Conservation (phyloP, 2,797 vertebrate species). For the Pseudochirops corinnae region DNA sequence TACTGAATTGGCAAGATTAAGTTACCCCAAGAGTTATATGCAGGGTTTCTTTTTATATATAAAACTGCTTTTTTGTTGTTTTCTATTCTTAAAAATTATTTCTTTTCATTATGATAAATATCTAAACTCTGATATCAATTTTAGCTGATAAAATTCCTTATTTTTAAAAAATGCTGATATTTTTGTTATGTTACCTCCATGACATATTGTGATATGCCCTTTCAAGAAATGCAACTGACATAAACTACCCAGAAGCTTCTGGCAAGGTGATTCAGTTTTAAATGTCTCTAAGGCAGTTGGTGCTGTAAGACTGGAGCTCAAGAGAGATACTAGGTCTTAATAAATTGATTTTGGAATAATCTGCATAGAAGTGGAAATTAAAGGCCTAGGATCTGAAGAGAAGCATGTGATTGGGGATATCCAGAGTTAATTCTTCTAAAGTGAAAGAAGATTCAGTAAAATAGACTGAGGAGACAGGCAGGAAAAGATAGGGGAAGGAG, state of each 20-base stretch:
- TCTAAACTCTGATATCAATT: neutral
- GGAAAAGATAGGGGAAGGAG: too few species aligned
- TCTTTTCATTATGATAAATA: neutral
- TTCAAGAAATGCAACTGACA: neutral
- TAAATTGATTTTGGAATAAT: too few species aligned
- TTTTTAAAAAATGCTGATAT: neutral
- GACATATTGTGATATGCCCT: neutral
- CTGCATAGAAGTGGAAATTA: too few species aligned
- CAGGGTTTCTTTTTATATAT: accelerated
- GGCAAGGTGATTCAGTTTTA: too few species aligned
- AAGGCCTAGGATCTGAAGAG: too few species aligned
- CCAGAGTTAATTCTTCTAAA: too few species aligned
- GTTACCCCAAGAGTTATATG: neutral
- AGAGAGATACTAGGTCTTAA: too few species aligned
- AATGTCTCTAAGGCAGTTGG: too few species aligned
- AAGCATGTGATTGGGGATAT: too few species aligned
- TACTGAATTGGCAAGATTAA: neutral
- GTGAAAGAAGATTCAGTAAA: too few species aligned
- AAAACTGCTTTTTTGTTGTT: neutral
- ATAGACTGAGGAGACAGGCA: too few species aligned
- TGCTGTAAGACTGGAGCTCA: too few species aligned
- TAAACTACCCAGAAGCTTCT: neutral
- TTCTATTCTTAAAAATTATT: neutral
- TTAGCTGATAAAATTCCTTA: neutral
- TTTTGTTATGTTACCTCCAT: neutral